Evolutionary conservation across 2,888 invertebrate genomes (phyloP), one percentile per base, ranked within the genome.

Genomic region (Meteorus colon): DNA sequence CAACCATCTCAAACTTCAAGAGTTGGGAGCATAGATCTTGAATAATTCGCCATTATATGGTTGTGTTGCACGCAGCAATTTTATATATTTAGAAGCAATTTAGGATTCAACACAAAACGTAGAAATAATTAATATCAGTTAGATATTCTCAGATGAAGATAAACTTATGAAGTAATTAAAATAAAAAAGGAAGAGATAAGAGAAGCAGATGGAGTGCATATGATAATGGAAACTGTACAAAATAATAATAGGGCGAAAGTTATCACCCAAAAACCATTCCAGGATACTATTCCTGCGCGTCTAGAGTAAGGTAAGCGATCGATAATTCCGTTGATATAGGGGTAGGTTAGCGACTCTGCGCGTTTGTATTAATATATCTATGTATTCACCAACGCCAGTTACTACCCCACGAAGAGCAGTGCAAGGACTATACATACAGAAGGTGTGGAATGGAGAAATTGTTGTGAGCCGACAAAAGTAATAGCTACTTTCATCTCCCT

Each of bases 311-410:
- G 59, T 59, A 29, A 68, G 74, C 81, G 81, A 78, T 82, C 81
- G 79, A 82, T 82, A 82, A 80, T 80, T 77, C 77, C 76, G 77
- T 75, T 73, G 78, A 75, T 75, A 73, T 79, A 79, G 80, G 79
- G 81, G 80, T 80, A 81, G 81, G 81, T 81, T 81, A 81, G 81
- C 79, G 73, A 74, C 76, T 71, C 69, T 66, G 62, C 72, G 51
- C 19, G 55, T 68, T 41, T 70, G 41, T 75, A 67, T 59, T 2
- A 41, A 37, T 62, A 75, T 60, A 34, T 63, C 37, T 55, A 41
- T 12, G 66, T 55, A 19, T 14, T 48, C 67, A 74, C 72, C 34
- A 8, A 60, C 37, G 65, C 48, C 37, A 14, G 65, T 31, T 19
- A 65, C 31, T 19, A 24, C 65, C 12, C 19, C 41, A 37, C 12